Conservation (phyloP, 2,888 invertebrate species). For the Ditylenchus weischeri region DNA sequence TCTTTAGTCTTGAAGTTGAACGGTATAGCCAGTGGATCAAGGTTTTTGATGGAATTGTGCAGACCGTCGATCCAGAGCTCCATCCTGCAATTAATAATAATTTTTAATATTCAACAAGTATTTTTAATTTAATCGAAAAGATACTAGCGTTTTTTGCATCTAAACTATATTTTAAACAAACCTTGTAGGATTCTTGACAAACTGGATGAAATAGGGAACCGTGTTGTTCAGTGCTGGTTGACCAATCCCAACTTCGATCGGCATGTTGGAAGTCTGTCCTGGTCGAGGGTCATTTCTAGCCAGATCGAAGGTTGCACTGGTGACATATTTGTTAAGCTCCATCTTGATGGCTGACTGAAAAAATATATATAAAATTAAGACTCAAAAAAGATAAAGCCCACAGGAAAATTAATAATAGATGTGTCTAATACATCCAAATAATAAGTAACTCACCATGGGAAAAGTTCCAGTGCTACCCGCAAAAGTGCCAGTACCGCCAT, state of each 20-base stretch:
- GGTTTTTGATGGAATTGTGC: conserved; percentile 37
- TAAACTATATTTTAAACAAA: background rate
- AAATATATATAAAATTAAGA: background rate
- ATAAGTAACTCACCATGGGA: conserved; percentile 7
- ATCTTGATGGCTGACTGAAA: conserved; percentile 19
- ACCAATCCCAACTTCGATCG: conserved; percentile 35
- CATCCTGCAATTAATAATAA: conserved; percentile 24
- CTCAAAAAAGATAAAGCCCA: background rate
- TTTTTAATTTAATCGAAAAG: too few species aligned
- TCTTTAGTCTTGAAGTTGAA: conserved; percentile 44
- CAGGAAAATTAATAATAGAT: background rate
- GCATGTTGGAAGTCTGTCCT: conserved; percentile 14
- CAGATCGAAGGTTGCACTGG: conserved; percentile 21
- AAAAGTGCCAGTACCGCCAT: conserved; percentile 20
- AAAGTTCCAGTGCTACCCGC: conserved; percentile 6
- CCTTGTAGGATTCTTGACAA: conserved; percentile 47
- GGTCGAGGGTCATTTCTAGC: conserved; percentile 7
- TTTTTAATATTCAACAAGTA: too few species aligned
- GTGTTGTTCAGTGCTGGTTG: conserved; percentile 41
- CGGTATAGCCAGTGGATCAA: conserved; percentile 38
- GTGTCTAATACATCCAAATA: too few species aligned
- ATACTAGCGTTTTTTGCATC: too few species aligned
- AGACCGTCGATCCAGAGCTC: conserved; percentile 49
- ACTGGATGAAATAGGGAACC: conserved; percentile 48
- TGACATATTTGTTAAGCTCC: conserved; percentile 17